These are phyloP conservation scores for Pterobdella sp. DNA, from an alignment of 2,888 invertebrate species.

Conservation along the genomic window DNA sequence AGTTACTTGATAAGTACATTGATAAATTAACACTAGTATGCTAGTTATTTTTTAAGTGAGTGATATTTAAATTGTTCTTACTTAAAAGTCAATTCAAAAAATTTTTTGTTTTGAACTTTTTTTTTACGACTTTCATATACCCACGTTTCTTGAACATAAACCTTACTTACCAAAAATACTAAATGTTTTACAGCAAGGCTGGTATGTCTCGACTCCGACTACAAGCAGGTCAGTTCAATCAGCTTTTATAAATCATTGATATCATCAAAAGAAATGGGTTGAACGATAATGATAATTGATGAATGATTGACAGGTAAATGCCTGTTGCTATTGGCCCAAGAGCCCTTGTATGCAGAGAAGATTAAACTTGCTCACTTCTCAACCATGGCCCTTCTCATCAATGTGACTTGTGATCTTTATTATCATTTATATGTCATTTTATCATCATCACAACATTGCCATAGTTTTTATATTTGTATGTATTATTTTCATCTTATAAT, in stretches of 20 bases:
- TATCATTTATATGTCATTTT: background rate
- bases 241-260: too few species aligned
- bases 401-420: conserved; percentile 56
- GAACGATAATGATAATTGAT: too few species aligned
- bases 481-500: too few species aligned
- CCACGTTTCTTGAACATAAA: background rate
- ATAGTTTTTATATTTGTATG: background rate
- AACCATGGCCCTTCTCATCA: conserved; percentile 80
- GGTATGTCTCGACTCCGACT: conserved; percentile 77
- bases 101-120: background rate
- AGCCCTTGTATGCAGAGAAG: conserved; percentile 88
- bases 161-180: background rate
- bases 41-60: too few species aligned
- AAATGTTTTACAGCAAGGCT: conserved; percentile 46
- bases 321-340: conserved; percentile 92
- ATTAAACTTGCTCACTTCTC: conserved; percentile 90
- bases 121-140: background rate
- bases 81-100: background rate
- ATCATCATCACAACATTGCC: background rate
- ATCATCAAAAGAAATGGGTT: too few species aligned
- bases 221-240: conserved; percentile 3
- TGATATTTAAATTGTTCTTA: background rate
- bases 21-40: too few species aligned
- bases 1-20: too few species aligned
- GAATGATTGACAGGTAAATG: conserved; percentile 89